Conservation (phyloP, 2,113 vertebrate genomes). For the Epinephelus moara region DNA sequence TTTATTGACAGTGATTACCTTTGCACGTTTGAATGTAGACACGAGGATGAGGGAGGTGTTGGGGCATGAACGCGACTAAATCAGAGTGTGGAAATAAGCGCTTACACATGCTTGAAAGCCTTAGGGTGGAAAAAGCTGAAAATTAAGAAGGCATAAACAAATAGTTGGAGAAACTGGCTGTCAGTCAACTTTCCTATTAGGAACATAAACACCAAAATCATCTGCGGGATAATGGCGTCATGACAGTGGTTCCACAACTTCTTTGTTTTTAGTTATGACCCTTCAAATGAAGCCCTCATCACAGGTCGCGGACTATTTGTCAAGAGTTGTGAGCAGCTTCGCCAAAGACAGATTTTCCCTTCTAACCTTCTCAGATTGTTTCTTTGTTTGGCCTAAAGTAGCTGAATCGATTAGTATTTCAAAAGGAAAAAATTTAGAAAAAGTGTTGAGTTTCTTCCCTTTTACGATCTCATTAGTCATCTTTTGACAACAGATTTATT, state of each 20-base stretch:
- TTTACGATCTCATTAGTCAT: neutral
- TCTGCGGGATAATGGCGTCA: neutral
- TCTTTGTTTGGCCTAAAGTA: neutral
- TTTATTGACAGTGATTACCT: constrained; percentile 39
- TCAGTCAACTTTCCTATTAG: constrained; percentile 7
- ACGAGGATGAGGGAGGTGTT: constrained; percentile 26
- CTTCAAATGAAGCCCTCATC: neutral
- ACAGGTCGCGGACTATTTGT: neutral
- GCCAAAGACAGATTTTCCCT: neutral
- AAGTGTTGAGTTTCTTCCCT: neutral
- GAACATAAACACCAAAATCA: neutral
- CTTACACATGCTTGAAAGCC: neutral
- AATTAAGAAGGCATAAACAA: neutral
- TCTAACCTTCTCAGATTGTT: too few relatives aligned
- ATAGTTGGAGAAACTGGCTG: neutral
- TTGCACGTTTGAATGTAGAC: constrained; percentile 22
- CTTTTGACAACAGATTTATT: neutral
- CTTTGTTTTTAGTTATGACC: too few relatives aligned
- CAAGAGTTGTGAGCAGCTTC: neutral
- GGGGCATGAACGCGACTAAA: constrained; percentile 26
- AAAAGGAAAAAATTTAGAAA: too few relatives aligned
- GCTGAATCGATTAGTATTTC: neutral
- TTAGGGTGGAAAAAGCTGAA: neutral
- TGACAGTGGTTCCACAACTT: neutral
- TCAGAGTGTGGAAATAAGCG: neutral